A percentile compares a stretch with the other conserved stretches of the same genome.
phyloP scores from a whole-genome alignment of 2,888 invertebrate genomes.

The Clivina fossor region DNA sequence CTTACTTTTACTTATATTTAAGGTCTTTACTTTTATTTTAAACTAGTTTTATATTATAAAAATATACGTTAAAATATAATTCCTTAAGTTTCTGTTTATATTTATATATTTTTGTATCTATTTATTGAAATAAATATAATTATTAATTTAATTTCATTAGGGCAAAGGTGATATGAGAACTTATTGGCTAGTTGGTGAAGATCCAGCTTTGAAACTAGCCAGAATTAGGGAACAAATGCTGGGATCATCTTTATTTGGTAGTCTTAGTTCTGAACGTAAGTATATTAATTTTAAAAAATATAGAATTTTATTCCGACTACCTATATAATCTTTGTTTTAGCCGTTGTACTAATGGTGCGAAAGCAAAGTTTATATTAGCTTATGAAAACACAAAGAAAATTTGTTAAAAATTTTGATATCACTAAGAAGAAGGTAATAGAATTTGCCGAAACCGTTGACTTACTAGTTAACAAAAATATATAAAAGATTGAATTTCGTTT shows the following conservation, averaged over 20 bases:
- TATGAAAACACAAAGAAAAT: too few relatives aligned
- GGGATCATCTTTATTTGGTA: slow-evolving; percentile 52
- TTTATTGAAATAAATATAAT: too few relatives aligned
- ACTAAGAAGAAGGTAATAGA: not conserved
- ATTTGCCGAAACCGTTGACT: too few relatives aligned
- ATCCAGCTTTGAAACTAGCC: slow-evolving; percentile 51
- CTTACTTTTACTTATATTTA: slow-evolving; percentile 48
- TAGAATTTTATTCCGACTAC: too few relatives aligned
- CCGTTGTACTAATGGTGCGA: too few relatives aligned
- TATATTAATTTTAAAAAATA: too few relatives aligned
- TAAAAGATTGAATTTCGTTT: too few relatives aligned
- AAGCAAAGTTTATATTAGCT: too few relatives aligned
- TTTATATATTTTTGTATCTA: not conserved
- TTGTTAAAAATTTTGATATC: not conserved
- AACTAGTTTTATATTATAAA: not conserved
- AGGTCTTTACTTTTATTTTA: too few relatives aligned
- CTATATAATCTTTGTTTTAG: too few relatives aligned
- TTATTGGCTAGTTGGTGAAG: slow-evolving; percentile 70
- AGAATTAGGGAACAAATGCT: slow-evolving; percentile 53
- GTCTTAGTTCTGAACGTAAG: slow-evolving; percentile 53
- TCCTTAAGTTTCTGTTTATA: not conserved
- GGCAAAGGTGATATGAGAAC: slow-evolving; percentile 77
- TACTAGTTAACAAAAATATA: too few relatives aligned
- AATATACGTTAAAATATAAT: not conserved
- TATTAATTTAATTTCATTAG: slow-evolving; percentile 50